Evolutionary conservation across 2,888 invertebrate genomes (phyloP).

Genomic region (Yponomeuta evonymella): DNA sequence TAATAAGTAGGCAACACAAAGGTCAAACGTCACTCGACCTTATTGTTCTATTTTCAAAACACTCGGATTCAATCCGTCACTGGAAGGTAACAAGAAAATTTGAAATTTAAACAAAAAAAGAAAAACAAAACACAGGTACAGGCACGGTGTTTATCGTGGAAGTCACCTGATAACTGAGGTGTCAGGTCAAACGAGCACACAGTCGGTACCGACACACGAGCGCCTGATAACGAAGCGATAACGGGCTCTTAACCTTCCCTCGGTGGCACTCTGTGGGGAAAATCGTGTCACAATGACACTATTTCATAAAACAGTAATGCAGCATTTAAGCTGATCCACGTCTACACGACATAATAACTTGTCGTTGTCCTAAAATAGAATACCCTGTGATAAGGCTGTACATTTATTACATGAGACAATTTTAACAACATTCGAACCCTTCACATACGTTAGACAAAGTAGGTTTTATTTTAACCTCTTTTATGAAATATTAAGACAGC

Average conservation of each 20-base stretch:
- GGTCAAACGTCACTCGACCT: neutral
- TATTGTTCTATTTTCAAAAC: neutral
- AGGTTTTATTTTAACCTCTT: too few relatives aligned
- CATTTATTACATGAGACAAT: too few relatives aligned
- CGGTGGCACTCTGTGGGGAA: constrained; percentile 42
- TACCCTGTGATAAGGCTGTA: too few relatives aligned
- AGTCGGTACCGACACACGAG: constrained; percentile 62
- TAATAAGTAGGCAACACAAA: neutral
- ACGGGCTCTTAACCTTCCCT: constrained; percentile 74
- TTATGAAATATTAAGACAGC: too few relatives aligned
- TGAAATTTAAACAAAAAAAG: constrained; percentile 1
- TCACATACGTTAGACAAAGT: too few relatives aligned
- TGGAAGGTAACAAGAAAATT: constrained; percentile 6
- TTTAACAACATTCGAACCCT: too few relatives aligned
- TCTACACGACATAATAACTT: too few relatives aligned
- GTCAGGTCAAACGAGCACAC: constrained; percentile 76
- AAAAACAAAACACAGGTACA: constrained; percentile 53
- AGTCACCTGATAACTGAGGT: constrained; percentile 69
- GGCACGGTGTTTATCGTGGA: constrained; percentile 62
- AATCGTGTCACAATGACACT: constrained; percentile 39
- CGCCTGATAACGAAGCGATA: constrained; percentile 63
- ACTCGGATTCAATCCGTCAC: neutral
- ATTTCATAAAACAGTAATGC: too few relatives aligned
- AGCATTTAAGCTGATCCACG: too few relatives aligned
- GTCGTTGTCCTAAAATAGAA: too few relatives aligned